Evolutionary conservation across 35 echinoderm and acorn worm species (phyloP), one percentile per base, ranked within the genome.

Genomic region (Apostichopus japonicus): DNA sequence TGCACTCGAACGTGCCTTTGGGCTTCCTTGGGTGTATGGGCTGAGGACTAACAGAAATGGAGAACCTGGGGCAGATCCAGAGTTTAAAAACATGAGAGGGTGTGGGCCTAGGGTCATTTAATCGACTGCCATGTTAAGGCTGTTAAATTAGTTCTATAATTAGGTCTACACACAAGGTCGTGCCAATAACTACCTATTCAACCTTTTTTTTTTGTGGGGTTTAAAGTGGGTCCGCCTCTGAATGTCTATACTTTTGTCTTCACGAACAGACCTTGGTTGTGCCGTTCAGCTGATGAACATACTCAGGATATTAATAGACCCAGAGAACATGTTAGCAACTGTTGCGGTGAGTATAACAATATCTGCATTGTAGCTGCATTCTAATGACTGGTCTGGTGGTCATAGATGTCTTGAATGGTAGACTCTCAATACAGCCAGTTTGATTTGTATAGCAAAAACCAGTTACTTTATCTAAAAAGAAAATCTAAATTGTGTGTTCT

Each of bases 201-300:
- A 61, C 0, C 8, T 61, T 1, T 44, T 44, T 44, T 44, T 44
- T 44, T 1, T 77, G 72, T 33, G 5, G n/a, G 22, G 51, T 54
- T 21, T 5, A 23, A 23, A 4, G 53, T 57, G 54, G 33, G 33
- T 44, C 33, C 33, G 4, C 33, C 10, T 23, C 10, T 80, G 19
- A 57, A 58, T 9, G 21, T 59, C 1, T 10, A 57, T 89, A 8
- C 16, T 89, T 23, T 81, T 67, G 54, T 92, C n/a, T 75, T 75
- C 62, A 23, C 65, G 19, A 91, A 13, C 91, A 99, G 97, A 99
- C 73, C 93, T 99, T 90, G 97, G 97, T 51, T 92, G 95, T 93
- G 97, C 97, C 61, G 88, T 99, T 63, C 97, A 99, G 83, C 95
- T 99, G 8, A 99, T 99, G 97, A 96, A 96, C 86, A 95, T 99